Conservation (phyloP, 2,113 vertebrate genomes). For the Myotis davidii region DNA sequence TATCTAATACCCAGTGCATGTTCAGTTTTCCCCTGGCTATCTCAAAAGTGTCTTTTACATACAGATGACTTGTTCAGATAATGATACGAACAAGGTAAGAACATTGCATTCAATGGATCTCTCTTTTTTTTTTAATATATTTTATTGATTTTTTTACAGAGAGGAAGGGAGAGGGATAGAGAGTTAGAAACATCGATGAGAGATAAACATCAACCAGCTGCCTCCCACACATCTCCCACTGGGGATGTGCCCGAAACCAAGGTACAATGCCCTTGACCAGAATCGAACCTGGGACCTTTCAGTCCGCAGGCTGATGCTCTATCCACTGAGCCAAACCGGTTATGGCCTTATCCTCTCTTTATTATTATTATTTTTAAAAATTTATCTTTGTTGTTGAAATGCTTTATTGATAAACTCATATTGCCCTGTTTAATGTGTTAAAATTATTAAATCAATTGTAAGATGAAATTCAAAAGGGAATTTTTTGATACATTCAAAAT, state of each 20-base stretch:
- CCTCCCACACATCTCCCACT: too few species aligned
- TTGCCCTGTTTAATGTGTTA: background rate
- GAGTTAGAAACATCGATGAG: too few species aligned
- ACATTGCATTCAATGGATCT: background rate
- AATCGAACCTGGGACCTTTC: too few species aligned
- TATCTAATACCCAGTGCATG: background rate
- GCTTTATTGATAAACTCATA: background rate
- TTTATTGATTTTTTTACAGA: too few species aligned
- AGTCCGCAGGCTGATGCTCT: too few species aligned
- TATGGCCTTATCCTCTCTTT: too few species aligned
- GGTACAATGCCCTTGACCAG: too few species aligned
- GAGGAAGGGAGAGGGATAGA: too few species aligned
- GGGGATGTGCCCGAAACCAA: too few species aligned
- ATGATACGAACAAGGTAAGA: background rate
- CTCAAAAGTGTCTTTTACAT: constrained; percentile 28
- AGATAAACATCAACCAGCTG: too few species aligned
- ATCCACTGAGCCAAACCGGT: too few species aligned
- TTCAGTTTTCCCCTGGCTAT: background rate
- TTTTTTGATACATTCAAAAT: background rate
- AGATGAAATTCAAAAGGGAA: background rate
- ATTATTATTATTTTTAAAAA: too few species aligned
- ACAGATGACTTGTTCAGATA: background rate
- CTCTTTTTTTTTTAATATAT: background rate
- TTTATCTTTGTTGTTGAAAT: background rate
- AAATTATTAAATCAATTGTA: background rate